Evolutionary conservation across 2,797 vertebrate species (phyloP).

Genomic region (Euthynnus affinis): DNA sequence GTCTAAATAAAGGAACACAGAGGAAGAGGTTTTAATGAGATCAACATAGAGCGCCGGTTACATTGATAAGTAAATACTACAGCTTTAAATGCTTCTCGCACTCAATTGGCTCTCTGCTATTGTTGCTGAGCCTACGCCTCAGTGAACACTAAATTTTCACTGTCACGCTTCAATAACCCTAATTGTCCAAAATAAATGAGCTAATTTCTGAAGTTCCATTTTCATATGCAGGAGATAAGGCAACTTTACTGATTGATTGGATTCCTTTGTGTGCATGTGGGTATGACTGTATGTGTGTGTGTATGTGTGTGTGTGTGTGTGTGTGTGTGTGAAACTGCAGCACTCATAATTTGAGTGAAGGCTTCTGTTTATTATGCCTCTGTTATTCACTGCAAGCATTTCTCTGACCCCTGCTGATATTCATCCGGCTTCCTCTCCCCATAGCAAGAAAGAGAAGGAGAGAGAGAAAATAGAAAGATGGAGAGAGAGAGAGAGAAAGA

Average conservation of each 20-base stretch:
- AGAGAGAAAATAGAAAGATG: slow-evolving; percentile 32
- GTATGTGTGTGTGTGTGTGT: slow-evolving; percentile 51
- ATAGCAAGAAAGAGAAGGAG: slow-evolving; percentile 51
- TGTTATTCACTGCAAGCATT: slow-evolving; percentile 82
- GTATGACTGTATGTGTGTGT: slow-evolving; percentile 64
- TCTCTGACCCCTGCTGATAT: slow-evolving; percentile 84
- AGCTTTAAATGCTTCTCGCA: slow-evolving; percentile 94
- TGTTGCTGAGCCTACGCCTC: slow-evolving; percentile 91
- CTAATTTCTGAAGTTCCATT: slow-evolving; percentile 99
- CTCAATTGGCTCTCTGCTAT: slow-evolving; percentile 88
- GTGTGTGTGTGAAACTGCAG: slow-evolving; percentile 66
- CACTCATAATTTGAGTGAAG: slow-evolving; percentile 85
- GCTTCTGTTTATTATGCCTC: slow-evolving; percentile 83
- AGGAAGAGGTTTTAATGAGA: slow-evolving; percentile 91
- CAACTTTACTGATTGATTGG: slow-evolving; percentile 94
- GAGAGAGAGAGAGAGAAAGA: slow-evolving; percentile 11
- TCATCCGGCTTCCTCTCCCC: slow-evolving; percentile 77
- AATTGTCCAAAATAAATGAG: slow-evolving; percentile 99
- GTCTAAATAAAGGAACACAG: slow-evolving; percentile 81
- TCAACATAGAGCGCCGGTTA: slow-evolving; percentile 92
- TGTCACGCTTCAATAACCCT: slow-evolving; percentile 99
- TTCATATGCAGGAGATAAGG: slow-evolving; percentile 96
- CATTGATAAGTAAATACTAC: slow-evolving; percentile 98
- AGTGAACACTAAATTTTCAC: slow-evolving; percentile 94
- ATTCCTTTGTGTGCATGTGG: slow-evolving; percentile 85